phyloP scores from a whole-genome alignment of 2,888 invertebrate genomes.

The Rhogogaster chlorosoma region DNA sequence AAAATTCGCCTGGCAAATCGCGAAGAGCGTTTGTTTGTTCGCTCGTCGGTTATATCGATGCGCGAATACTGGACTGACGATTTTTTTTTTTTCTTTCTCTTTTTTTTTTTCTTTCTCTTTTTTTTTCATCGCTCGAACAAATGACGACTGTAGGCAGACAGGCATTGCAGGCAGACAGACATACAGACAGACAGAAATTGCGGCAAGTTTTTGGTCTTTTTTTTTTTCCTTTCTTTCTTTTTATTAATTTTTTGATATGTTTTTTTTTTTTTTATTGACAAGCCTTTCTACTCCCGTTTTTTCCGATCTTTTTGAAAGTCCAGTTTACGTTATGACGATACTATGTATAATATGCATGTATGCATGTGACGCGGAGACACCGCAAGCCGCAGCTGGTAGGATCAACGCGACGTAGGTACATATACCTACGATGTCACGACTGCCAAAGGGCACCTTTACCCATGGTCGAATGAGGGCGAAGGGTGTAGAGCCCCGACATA shows the following conservation, averaged over 20 bases:
- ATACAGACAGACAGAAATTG: not conserved
- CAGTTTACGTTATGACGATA: not conserved
- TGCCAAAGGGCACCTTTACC: conserved; percentile 31
- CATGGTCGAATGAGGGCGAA: conserved; percentile 27
- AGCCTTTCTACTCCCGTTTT: not conserved
- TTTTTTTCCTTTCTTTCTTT: not conserved
- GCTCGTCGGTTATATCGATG: conserved; percentile 14
- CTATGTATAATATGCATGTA: not conserved
- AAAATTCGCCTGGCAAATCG: conserved; percentile 34
- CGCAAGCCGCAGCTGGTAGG: conserved; percentile 30
- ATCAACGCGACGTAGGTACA: not conserved
- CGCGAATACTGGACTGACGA: not conserved
- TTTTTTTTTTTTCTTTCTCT: not conserved
- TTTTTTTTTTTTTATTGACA: not conserved
- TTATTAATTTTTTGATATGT: not conserved
- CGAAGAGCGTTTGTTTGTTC: conserved; percentile 45
- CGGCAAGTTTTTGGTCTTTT: conserved; percentile 13
- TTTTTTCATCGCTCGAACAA: conserved; percentile 22
- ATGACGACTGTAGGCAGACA: conserved; percentile 16
- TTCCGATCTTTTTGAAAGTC: not conserved
- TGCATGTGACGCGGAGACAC: not conserved
- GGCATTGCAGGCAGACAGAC: not conserved
- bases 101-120: too few species aligned
- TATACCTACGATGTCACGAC: not conserved
- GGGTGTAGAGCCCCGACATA: conserved; percentile 18